A percentile compares a stretch with the other conserved stretches of the same genome.
phyloP scores from a whole-genome alignment of 2,888 invertebrate genomes.

The Anoplius nigerrimus region DNA sequence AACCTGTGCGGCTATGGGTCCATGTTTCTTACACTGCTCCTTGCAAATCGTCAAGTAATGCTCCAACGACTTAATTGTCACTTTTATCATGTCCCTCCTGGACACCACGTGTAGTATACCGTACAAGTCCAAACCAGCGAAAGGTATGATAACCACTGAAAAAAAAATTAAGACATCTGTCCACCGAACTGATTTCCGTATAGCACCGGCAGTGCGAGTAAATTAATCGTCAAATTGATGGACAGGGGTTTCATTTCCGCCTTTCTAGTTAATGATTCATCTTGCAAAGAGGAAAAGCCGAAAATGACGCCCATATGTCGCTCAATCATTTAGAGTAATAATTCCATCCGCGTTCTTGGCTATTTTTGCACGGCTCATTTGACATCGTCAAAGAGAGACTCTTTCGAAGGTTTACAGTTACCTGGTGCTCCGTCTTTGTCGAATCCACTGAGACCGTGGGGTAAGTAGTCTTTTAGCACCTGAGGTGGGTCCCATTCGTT shows the following conservation, averaged over 20 bases:
- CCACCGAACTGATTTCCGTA: background rate
- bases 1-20: slow-evolving; percentile 81
- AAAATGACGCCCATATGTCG: no score
- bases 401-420: slow-evolving; percentile 63
- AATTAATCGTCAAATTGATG: no score
- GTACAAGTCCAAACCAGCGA: slow-evolving; percentile 87
- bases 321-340: background rate
- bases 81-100: slow-evolving; percentile 84
- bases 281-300: no score
- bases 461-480: slow-evolving; percentile 83
- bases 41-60: slow-evolving; percentile 79
- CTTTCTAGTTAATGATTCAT: no score
- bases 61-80: slow-evolving; percentile 83
- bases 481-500: slow-evolving; percentile 84
- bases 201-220: background rate
- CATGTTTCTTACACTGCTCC: slow-evolving; percentile 79
- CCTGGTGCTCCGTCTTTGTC: slow-evolving; percentile 90
- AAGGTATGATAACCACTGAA: slow-evolving; percentile 86
- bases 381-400: background rate
- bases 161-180: slow-evolving; percentile 10
- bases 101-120: slow-evolving; percentile 86
- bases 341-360: background rate
- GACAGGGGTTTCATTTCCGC: no score
- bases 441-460: slow-evolving; percentile 87
- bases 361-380: background rate